Evolutionary conservation across 1,140 invertebrate genomes (phyloP).

Genomic region (Musca vetustissima): DNA sequence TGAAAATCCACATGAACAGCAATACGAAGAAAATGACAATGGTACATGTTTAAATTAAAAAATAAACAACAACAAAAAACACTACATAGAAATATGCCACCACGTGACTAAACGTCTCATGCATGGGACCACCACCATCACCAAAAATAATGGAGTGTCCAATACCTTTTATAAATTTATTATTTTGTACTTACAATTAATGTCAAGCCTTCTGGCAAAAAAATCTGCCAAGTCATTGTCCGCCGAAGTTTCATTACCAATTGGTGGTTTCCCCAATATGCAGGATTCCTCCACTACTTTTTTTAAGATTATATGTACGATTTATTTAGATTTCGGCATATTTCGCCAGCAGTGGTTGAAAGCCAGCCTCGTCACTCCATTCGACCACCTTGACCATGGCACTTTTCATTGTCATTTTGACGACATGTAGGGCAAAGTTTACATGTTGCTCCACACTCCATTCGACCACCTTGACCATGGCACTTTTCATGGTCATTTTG

Average conservation of each 20-base stretch:
- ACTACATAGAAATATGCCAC: too few relatives aligned
- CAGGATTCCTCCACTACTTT: slow-evolving; percentile 85
- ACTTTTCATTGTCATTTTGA: slow-evolving; percentile 89
- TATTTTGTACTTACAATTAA: slow-evolving; percentile 73
- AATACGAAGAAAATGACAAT: too few relatives aligned
- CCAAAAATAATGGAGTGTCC: too few relatives aligned
- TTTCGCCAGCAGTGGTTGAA: slow-evolving; percentile 76
- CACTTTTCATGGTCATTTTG: slow-evolving; percentile 88
- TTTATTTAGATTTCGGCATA: slow-evolving; percentile 81
- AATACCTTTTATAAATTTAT: neutral
- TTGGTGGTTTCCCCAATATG: slow-evolving; percentile 73
- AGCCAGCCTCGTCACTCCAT: slow-evolving; percentile 84
- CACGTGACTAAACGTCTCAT: too few relatives aligned
- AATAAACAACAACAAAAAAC: too few relatives aligned
- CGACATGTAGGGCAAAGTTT: slow-evolving; percentile 90
- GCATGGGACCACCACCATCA: too few relatives aligned
- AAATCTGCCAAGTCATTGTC: slow-evolving; percentile 87
- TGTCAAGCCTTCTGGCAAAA: slow-evolving; percentile 77
- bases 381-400: slow-evolving; percentile 86
- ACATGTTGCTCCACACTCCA: slow-evolving; percentile 79
- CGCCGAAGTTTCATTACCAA: slow-evolving; percentile 63
- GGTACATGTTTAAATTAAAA: too few relatives aligned
- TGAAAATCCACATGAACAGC: too few relatives aligned
- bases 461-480: slow-evolving; percentile 84
- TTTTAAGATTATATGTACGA: slow-evolving; percentile 86